These are phyloP conservation scores for Drosophila emarginata DNA, from an alignment of 2,888 invertebrate species.

Conservation along the genomic window DNA sequence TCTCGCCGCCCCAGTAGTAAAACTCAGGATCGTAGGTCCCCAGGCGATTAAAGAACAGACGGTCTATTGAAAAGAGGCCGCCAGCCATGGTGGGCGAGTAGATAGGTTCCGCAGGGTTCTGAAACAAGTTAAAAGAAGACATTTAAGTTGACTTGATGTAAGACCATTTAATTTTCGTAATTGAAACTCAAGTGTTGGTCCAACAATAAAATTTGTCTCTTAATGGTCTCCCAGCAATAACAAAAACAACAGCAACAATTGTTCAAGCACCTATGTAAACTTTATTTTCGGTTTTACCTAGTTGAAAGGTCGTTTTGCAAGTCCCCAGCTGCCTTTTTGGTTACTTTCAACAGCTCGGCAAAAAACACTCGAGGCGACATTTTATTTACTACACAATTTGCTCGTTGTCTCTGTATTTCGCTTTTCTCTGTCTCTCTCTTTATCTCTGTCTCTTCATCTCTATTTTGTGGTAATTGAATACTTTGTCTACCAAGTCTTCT, in stretches of 20 bases:
- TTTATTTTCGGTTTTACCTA: slow-evolving; percentile 10
- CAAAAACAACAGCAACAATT: slow-evolving; percentile 23
- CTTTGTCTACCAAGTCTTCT: slow-evolving; percentile 39
- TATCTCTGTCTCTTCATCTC: background rate
- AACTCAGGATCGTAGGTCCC: slow-evolving; percentile 99
- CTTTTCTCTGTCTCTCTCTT: background rate
- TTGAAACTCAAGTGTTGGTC: slow-evolving; percentile 56
- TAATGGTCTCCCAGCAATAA: background rate
- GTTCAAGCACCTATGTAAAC: slow-evolving; percentile 33
- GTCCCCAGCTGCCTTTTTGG: slow-evolving; percentile 36
- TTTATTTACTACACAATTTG: slow-evolving; percentile 62
- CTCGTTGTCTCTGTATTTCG: too few relatives aligned
- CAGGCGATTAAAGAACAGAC: slow-evolving; percentile 95
- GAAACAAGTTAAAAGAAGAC: slow-evolving; percentile 43
- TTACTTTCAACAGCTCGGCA: slow-evolving; percentile 64
- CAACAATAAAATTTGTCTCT: slow-evolving; percentile 18
- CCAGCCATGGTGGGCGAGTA: slow-evolving; percentile 99
- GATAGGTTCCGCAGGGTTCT: slow-evolving; percentile 92
- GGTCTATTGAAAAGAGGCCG: slow-evolving; percentile 97
- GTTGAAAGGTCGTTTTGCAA: slow-evolving; percentile 1
- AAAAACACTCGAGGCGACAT: slow-evolving; percentile 64
- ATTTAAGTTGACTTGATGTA: background rate
- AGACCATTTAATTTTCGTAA: slow-evolving; percentile 67
- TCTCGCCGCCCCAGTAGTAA: slow-evolving; percentile 99
- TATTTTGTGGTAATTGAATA: slow-evolving; percentile 64